Percentiles rank a stretch among this genome's conserved stretches.
Evolutionary conservation across 2,113 vertebrate species (phyloP).

Genomic region (Delphinus delphis): DNA sequence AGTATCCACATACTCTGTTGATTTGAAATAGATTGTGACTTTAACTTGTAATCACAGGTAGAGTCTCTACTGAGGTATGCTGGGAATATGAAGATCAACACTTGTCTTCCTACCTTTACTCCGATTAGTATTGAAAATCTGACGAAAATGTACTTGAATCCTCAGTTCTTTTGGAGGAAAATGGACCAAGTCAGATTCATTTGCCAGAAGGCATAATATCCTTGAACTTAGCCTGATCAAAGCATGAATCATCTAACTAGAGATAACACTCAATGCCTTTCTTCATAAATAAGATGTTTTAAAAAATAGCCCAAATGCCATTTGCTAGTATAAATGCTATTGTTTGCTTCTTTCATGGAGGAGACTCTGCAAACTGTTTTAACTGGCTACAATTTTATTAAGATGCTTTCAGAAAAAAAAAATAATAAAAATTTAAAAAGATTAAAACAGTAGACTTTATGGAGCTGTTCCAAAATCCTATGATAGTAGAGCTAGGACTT

Average conservation of each 20-base stretch:
- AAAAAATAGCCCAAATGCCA: background rate
- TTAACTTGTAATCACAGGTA: background rate
- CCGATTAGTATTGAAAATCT: background rate
- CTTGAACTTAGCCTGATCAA: background rate
- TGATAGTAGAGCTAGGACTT: background rate
- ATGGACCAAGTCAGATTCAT: background rate
- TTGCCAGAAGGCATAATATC: background rate
- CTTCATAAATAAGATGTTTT: background rate
- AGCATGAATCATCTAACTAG: background rate
- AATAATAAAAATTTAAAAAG: background rate
- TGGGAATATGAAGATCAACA: background rate
- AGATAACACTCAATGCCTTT: background rate
- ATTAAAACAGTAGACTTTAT: background rate
- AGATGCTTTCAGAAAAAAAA: conserved; percentile 51
- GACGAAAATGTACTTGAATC: background rate
- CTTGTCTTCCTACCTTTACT: background rate
- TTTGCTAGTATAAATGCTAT: conserved; percentile 21
- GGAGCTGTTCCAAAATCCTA: conserved; percentile 33
- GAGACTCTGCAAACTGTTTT: conserved; percentile 26
- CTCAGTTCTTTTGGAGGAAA: background rate
- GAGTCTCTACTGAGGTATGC: background rate
- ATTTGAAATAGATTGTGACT: background rate
- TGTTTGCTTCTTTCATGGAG: background rate
- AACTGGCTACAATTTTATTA: conserved; percentile 21
- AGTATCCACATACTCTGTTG: background rate